Evolutionary conservation across 2,113 vertebrate species (phyloP).

Genomic region (Apaloderma vittatum): DNA sequence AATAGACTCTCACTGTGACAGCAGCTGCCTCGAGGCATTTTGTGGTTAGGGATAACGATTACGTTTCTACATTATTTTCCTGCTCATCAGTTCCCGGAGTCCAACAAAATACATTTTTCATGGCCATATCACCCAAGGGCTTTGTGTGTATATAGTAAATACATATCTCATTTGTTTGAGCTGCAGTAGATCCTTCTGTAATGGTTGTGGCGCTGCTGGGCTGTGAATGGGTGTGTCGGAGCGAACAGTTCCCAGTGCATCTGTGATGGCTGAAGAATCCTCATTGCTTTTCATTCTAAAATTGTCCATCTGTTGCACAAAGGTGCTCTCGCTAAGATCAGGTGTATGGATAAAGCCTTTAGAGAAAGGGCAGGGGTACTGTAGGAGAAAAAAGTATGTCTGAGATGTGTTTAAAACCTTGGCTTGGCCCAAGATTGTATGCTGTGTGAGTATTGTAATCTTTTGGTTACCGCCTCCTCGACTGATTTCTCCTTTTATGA

Average conservation of each 20-base stretch:
- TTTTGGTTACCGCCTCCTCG: conserved; percentile 27
- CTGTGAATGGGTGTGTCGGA: conserved; percentile 49
- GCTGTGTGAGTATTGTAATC: not conserved
- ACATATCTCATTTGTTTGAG: not conserved
- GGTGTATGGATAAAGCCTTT: not conserved
- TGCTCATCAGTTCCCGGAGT: not conserved
- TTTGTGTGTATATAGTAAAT: not conserved
- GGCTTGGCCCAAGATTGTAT: not conserved
- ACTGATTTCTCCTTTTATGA: conserved; percentile 57
- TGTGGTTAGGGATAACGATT: conserved; percentile 46
- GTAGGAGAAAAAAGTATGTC: not conserved
- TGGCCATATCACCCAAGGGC: not conserved
- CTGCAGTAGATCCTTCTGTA: not conserved
- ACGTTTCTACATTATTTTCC: conserved; percentile 9
- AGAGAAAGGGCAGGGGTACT: not conserved
- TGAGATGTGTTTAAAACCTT: not conserved
- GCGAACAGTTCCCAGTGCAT: not conserved
- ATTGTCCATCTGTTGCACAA: fast-evolving
- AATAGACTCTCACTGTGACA: conserved; percentile 44
- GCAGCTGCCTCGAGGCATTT: not conserved
- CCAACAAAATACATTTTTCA: conserved; percentile 37
- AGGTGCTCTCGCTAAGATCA: not conserved
- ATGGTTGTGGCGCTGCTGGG: not conserved
- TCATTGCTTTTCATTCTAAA: not conserved
- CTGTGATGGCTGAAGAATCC: not conserved